phyloP scores from a whole-genome alignment of 2,888 invertebrate species.

The Leptarthrus brevirostris region DNA sequence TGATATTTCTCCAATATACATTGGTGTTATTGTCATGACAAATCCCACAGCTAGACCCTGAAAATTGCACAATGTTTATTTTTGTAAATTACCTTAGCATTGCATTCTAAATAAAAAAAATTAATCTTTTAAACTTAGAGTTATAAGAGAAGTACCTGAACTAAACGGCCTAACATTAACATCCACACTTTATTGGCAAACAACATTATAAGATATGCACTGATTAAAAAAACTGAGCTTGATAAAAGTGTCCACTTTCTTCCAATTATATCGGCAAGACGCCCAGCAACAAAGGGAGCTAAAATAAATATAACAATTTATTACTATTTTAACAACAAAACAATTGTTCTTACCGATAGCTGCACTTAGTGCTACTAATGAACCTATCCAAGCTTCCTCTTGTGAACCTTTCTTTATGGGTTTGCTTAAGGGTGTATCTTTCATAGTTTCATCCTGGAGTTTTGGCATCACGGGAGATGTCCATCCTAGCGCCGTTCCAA shows the following conservation, averaged over 20 bases:
- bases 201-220: constrained; percentile 77
- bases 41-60: constrained; percentile 76
- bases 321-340: too few relatives aligned
- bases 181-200: constrained; percentile 72
- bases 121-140: too few relatives aligned
- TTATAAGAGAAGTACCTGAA: too few relatives aligned
- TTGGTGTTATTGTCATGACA: constrained; percentile 79
- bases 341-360: constrained; percentile 69
- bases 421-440: constrained; percentile 68
- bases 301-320: too few relatives aligned
- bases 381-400: constrained; percentile 80
- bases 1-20: constrained; percentile 89
- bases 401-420: constrained; percentile 67
- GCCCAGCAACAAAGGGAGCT: constrained; percentile 80
- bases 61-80: background rate
- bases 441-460: constrained; percentile 65
- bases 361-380: constrained; percentile 77
- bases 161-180: constrained; percentile 67
- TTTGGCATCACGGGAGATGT: constrained; percentile 78
- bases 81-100: too few relatives aligned
- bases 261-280: constrained; percentile 74
- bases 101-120: too few relatives aligned
- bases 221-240: constrained; percentile 74
- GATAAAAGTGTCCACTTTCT: constrained; percentile 77
- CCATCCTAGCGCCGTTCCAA: constrained; percentile 79